Evolutionary conservation across 2,888 invertebrate genomes (phyloP).

Genomic region (Cantharis nigra): DNA sequence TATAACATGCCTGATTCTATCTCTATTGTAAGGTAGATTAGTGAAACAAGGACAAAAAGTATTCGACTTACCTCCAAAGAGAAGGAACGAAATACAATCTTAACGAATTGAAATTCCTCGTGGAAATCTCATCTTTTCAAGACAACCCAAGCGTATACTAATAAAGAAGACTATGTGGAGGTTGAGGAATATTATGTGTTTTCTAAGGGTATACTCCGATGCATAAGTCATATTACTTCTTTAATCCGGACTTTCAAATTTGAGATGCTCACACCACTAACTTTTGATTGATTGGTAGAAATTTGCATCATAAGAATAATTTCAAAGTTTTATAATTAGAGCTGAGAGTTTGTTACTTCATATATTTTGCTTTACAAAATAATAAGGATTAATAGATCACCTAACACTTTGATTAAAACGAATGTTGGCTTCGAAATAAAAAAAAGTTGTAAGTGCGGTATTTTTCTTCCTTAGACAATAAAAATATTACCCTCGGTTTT

Average conservation of each 20-base stretch:
- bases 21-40: constrained; percentile 11
- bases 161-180: constrained; percentile 41
- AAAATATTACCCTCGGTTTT: background rate
- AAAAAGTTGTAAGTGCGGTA: background rate
- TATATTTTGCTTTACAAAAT: background rate
- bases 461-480: background rate
- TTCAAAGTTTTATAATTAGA: background rate
- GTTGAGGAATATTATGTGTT: constrained; percentile 48
- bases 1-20: constrained; percentile 11
- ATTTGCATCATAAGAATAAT: background rate
- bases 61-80: constrained; percentile 24
- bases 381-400: background rate
- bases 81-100: constrained; percentile 49
- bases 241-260: constrained; percentile 43
- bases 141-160: constrained; percentile 55
- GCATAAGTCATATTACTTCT: constrained; percentile 42
- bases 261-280: constrained; percentile 24
- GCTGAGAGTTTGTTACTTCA: background rate
- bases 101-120: constrained; percentile 56
- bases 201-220: constrained; percentile 52
- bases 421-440: background rate
- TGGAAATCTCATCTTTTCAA: constrained; percentile 55
- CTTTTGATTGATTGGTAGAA: background rate
- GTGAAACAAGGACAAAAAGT: constrained; percentile 11
- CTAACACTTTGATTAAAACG: background rate